Base-by-base conservation (phyloP, 2,797 vertebrate species). In the Spea hammondii region DNA sequence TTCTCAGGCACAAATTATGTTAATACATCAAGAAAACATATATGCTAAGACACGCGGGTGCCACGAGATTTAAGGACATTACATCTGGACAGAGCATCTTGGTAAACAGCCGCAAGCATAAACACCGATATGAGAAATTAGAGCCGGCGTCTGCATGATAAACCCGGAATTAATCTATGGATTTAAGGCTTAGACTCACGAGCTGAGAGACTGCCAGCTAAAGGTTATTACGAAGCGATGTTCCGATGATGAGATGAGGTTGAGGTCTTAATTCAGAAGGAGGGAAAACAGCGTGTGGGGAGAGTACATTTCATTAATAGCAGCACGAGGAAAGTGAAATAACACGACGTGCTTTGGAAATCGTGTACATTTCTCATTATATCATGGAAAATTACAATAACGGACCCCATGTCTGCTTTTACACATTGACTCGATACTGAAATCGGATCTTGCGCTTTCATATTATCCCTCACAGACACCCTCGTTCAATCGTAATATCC, bases 151-250 rank as follows among this genome's bases (percentile, higher is more conserved):
- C 74, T 77, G 79, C 62, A 72, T 54, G 62, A 73, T 70, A 81
- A 81, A 80, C 74, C 51, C 74, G 51, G 66, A 76, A 77, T 73
- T 81, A 81, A 81, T 81, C 79, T 65, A 48, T 53, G 79, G 79
- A 77, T 81, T 81, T 81, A 73, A 68, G 55, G 79, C 68, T 81
- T 81, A 77, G 64, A 65, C 53, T 48, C 8, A 4, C 60, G 79
- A 77, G 69, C 54, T 13, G 62, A 67, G 54, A 76, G 53, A 54
- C 53, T 32, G 69, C 66, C 57, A 46, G 72, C 64, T 71, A 47
- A 80, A 67, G 74, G 74, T 68, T 77, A 64, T 17, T 44, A 77
- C 6, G 8, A 74, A n/a, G 49, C 68, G 57, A 70, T 49, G 46
- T 65, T 65, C 11, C n/a, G 57, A 67, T 32, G 64, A 65, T 11